These are phyloP conservation scores for Serinus canaria DNA, from an alignment of 2,113 vertebrate genomes.

Conservation along the genomic window DNA sequence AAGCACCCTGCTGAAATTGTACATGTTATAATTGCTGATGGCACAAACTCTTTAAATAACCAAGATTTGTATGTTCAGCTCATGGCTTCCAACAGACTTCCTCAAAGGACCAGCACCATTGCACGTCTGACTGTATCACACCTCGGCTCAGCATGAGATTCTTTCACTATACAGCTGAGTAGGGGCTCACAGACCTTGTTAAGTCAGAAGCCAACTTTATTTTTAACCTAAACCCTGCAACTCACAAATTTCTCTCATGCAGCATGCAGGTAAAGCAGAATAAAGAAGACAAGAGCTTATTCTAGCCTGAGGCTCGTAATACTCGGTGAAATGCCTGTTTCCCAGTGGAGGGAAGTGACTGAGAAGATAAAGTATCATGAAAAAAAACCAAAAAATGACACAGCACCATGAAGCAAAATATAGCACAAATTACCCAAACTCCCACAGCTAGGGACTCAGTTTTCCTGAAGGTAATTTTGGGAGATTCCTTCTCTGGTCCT, in stretches of 20 bases:
- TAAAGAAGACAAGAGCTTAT: neutral
- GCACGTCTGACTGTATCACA: rapidly evolving
- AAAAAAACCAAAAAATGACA: neutral
- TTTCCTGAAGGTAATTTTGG: neutral
- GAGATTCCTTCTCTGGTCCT: neutral
- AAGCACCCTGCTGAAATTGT: neutral
- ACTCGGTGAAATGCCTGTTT: neutral
- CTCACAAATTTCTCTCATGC: neutral
- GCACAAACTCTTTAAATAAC: neutral
- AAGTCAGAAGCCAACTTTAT: neutral
- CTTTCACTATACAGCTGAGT: neutral
- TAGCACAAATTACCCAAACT: neutral
- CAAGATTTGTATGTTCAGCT: neutral
- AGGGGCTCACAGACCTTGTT: neutral
- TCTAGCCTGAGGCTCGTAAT: neutral
- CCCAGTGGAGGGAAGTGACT: neutral
- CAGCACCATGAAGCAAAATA: neutral
- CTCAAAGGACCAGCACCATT: neutral
- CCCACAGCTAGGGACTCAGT: neutral
- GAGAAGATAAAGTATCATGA: neutral
- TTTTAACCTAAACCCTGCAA: neutral
- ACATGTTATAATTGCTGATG: neutral
- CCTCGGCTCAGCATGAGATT: neutral
- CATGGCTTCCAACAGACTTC: neutral
- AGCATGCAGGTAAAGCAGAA: neutral